A percentile compares a stretch with the other conserved stretches of the same genome.
Evolutionary conservation across 2,113 vertebrate genomes (phyloP).

Genomic region (Mugil cephalus): DNA sequence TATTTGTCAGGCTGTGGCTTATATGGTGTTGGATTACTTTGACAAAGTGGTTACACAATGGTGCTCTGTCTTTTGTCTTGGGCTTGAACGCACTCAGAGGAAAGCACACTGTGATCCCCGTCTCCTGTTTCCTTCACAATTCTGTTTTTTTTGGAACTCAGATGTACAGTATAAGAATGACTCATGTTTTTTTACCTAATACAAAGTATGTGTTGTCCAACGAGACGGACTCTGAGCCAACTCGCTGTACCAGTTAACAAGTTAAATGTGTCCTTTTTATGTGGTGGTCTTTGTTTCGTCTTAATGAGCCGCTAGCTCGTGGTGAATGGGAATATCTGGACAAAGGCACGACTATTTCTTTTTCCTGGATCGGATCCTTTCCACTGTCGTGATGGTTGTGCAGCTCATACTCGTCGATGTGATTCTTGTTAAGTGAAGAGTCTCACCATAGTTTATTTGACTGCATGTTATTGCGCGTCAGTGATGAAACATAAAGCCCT

Average conservation of each 20-base stretch:
- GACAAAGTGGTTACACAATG: constrained; percentile 49
- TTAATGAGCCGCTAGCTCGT: constrained; percentile 48
- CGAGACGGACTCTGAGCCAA: not conserved
- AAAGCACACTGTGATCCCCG: not conserved
- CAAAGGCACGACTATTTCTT: constrained; percentile 1
- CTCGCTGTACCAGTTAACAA: not conserved
- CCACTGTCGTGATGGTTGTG: not conserved
- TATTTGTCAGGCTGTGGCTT: constrained; percentile 1
- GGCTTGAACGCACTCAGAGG: constrained; percentile 4
- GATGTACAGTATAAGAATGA: not conserved
- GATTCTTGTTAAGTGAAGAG: no score
- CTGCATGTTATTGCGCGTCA: not conserved
- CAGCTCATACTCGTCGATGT: no score
- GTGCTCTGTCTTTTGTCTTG: constrained; percentile 41
- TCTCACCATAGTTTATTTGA: not conserved
- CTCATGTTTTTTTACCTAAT: not conserved
- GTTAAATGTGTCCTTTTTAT: constrained; percentile 13
- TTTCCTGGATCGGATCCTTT: constrained; percentile 4
- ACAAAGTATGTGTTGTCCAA: constrained; percentile 1
- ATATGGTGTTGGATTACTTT: constrained; percentile 58
- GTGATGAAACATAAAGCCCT: not conserved
- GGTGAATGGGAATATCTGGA: constrained; percentile 31
- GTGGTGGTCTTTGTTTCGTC: constrained; percentile 55
- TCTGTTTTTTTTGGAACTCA: not conserved
- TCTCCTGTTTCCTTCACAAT: constrained; percentile 39